Evolutionary conservation across 2,888 invertebrate genomes (phyloP).

Genomic region (Teleiodes luculella): DNA sequence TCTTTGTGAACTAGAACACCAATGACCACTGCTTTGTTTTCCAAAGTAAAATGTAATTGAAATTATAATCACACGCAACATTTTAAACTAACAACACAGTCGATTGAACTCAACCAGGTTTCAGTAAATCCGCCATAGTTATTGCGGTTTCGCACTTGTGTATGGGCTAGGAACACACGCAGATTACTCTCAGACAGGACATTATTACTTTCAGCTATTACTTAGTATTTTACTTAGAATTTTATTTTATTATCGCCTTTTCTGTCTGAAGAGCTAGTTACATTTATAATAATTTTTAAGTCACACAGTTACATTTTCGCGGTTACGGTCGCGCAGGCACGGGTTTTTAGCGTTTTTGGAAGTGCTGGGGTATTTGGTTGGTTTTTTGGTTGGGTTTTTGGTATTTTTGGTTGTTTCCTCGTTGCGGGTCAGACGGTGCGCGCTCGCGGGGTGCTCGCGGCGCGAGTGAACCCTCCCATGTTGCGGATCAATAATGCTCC

Average conservation of each 20-base stretch:
- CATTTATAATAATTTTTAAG: neutral
- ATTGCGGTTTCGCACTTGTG: neutral
- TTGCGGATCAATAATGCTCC: constrained; percentile 79
- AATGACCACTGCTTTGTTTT: neutral
- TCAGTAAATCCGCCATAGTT: constrained; percentile 10
- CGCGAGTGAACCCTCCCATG: constrained; percentile 75
- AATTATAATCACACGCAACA: constrained; percentile 6
- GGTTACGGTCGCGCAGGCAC: constrained; percentile 5
- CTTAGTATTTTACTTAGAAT: constrained; percentile 1
- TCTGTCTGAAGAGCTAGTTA: neutral
- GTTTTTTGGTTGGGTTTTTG: constrained; percentile 28
- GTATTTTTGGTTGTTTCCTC: constrained; percentile 56
- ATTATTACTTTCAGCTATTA: neutral
- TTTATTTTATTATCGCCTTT: constrained; percentile 3
- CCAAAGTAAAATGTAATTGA: neutral
- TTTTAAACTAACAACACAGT: constrained; percentile 2
- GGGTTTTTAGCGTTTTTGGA: constrained; percentile 13
- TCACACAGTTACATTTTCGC: constrained; percentile 4
- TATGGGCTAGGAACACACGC: neutral
- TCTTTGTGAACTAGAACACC: neutral
- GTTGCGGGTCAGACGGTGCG: constrained; percentile 61
- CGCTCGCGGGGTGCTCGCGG: constrained; percentile 71
- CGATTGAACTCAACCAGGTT: constrained; percentile 3
- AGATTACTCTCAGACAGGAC: neutral
- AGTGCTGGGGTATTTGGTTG: constrained; percentile 29